A percentile compares a stretch with the other conserved stretches of the same genome.
Conservation (phyloP, 2,113 vertebrate genomes). For the Myanophis thanlyinensis region DNA sequence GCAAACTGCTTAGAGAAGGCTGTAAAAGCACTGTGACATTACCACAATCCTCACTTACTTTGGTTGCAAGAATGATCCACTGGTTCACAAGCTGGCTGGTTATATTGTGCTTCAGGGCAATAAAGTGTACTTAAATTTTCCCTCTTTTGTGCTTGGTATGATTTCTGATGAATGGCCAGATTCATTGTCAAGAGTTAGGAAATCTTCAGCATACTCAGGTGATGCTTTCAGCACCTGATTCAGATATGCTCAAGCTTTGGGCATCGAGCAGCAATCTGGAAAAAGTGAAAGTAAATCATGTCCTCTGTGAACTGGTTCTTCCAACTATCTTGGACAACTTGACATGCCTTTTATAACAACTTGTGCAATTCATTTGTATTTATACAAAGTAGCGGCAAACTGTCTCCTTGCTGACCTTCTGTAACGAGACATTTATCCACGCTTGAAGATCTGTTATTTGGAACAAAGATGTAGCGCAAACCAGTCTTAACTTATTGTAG, state of each 20-base stretch:
- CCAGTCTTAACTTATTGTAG: neutral
- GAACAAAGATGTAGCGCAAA: neutral
- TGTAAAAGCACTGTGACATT: no score
- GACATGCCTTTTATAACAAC: neutral
- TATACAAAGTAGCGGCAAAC: neutral
- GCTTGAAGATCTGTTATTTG: neutral
- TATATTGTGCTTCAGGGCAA: neutral
- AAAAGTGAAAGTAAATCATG: neutral
- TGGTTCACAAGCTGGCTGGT: neutral
- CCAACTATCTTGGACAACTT: neutral
- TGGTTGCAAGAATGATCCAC: neutral
- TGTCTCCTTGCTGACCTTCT: neutral
- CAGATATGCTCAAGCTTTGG: neutral
- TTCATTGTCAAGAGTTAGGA: neutral
- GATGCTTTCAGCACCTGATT: neutral
- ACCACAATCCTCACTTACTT: neutral
- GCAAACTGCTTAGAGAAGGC: no score
- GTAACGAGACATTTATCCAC: neutral
- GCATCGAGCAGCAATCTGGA: neutral
- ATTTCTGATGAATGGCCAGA: neutral
- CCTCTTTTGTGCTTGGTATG: neutral
- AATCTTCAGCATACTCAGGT: neutral
- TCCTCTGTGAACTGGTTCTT: neutral
- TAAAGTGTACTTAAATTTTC: neutral
- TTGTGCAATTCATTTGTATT: neutral